Conservation (phyloP, 2,113 vertebrate genomes). For the Catagonus wagneri region DNA sequence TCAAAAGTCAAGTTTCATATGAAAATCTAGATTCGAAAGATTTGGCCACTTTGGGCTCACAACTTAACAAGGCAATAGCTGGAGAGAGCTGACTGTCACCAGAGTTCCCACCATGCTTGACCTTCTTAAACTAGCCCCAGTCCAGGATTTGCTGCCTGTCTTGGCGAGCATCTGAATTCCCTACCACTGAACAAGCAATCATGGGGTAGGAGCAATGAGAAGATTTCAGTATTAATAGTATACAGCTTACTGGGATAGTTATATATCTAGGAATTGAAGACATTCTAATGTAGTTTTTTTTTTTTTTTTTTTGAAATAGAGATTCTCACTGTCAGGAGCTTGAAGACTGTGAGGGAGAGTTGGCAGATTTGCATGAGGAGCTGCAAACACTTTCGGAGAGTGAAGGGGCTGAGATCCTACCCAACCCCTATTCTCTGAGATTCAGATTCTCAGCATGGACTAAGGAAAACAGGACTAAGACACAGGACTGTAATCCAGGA, state of each 20-base stretch:
- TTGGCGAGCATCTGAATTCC: neutral
- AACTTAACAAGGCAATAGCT: neutral
- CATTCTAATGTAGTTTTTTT: neutral
- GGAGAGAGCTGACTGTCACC: neutral
- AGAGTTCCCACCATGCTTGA: neutral
- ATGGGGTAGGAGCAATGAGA: neutral
- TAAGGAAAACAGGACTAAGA: too few relatives aligned
- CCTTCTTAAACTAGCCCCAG: neutral
- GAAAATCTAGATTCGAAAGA: slow-evolving; percentile 1
- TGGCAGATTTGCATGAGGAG: neutral
- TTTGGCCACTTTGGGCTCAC: neutral
- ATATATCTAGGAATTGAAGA: neutral
- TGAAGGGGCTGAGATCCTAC: neutral
- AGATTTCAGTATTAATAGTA: neutral
- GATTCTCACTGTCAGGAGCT: neutral
- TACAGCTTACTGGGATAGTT: neutral
- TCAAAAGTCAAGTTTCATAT: neutral
- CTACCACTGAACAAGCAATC: neutral
- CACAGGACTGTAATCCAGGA: neutral
- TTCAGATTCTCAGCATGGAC: neutral
- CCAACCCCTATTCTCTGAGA: neutral
- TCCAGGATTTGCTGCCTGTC: neutral
- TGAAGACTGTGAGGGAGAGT: neutral
- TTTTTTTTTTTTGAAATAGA: slow-evolving; percentile 21
- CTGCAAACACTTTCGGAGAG: neutral